Evolutionary conservation across 2,888 invertebrate genomes (phyloP).

Genomic region (Ophion ellenae): DNA sequence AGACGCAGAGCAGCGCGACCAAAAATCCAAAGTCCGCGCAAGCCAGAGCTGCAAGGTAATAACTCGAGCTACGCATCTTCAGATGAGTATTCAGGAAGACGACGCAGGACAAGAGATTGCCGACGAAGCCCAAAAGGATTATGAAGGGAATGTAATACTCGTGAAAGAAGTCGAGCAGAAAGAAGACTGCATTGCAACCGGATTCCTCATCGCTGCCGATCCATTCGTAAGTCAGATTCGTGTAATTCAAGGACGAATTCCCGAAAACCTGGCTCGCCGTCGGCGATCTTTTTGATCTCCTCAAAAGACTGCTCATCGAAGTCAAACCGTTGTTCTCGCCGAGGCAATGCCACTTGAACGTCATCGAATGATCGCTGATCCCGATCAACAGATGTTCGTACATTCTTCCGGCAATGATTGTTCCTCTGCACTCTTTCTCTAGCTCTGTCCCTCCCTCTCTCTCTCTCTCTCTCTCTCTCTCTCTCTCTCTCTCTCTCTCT

Average conservation of each 20-base stretch:
- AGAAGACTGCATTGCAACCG: slow-evolving; percentile 76
- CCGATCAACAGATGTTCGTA: slow-evolving; percentile 16
- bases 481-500: too few species aligned
- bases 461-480: neutral
- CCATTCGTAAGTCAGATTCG: slow-evolving; percentile 67
- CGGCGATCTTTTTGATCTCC: slow-evolving; percentile 43
- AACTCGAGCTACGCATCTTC: slow-evolving; percentile 87
- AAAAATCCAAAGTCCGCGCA: slow-evolving; percentile 87
- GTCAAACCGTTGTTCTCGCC: slow-evolving; percentile 16
- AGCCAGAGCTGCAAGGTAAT: slow-evolving; percentile 87
- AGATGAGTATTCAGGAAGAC: slow-evolving; percentile 87
- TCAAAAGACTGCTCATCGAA: slow-evolving; percentile 23
- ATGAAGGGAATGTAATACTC: slow-evolving; percentile 87
- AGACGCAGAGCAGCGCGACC: slow-evolving; percentile 85
- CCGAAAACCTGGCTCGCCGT: slow-evolving; percentile 13
- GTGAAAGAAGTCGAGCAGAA: slow-evolving; percentile 84
- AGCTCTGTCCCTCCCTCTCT: neutral
- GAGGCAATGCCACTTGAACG: slow-evolving; percentile 24
- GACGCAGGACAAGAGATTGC: slow-evolving; percentile 86
- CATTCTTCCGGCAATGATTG: neutral
- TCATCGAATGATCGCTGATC: slow-evolving; percentile 25
- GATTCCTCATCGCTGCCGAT: slow-evolving; percentile 72
- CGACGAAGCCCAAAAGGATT: slow-evolving; percentile 86
- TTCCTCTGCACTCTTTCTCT: neutral
- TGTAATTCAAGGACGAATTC: slow-evolving; percentile 23